Percentiles rank a stretch among this genome's conserved stretches.
These are phyloP conservation scores for Propithecus perrieri DNA, from an alignment of 2,797 vertebrate genomes.

Conservation along the genomic window DNA sequence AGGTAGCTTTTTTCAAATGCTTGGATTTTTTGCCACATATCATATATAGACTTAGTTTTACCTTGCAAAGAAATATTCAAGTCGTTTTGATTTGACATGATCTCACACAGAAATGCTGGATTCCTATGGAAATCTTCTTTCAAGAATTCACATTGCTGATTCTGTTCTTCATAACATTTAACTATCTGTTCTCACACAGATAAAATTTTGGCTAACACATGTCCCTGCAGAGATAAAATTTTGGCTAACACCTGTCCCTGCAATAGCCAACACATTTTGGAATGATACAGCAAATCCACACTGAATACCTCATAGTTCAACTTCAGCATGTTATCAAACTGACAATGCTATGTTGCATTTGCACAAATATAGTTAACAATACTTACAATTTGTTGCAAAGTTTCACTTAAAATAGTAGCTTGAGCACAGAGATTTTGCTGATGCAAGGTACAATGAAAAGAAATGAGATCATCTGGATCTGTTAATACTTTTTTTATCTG, in stretches of 20 bases:
- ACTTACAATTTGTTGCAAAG: neutral
- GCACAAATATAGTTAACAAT: neutral
- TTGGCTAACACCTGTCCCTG: neutral
- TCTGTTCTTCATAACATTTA: neutral
- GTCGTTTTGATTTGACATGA: neutral
- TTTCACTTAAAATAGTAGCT: neutral
- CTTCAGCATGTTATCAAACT: neutral
- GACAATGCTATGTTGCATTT: neutral
- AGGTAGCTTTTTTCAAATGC: neutral
- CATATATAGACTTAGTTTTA: neutral
- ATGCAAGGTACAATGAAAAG: neutral
- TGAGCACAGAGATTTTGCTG: neutral
- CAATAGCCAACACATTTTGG: neutral
- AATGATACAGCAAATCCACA: neutral
- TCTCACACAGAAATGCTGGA: neutral
- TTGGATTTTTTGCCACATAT: neutral
- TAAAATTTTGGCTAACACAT: neutral
- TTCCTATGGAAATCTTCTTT: neutral
- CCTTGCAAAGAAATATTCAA: neutral
- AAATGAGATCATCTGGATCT: neutral
- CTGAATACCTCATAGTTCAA: neutral
- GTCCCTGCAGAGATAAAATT: neutral
- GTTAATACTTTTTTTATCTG: neutral
- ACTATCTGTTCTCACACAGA: neutral
- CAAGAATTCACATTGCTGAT: neutral